Base-by-base conservation (phyloP, 2,113 vertebrate genomes). In the Erythrocercus mccallii region DNA sequence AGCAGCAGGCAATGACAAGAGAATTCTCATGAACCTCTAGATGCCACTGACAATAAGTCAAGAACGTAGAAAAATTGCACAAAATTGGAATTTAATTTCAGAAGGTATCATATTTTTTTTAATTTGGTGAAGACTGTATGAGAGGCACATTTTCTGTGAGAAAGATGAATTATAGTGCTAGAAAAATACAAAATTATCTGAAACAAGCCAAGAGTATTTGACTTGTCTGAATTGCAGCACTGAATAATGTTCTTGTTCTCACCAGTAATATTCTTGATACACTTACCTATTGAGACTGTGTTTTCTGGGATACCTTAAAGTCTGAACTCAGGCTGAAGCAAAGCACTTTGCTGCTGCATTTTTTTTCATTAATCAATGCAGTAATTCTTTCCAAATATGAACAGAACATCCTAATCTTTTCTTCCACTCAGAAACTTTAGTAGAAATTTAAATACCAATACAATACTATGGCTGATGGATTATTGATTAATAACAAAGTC, bases 401-500 rank as follows among this genome's bases (percentile, higher is more conserved):
- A 42, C 14, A 50, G 38, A 78, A 40, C 9, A 66, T 70, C 8
- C 21, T 3, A 73, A 42, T 47, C 8, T 92, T 91, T 88, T 57
- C 13, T 53, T 79, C 30, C 1, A n/a, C 70, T 78, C 19, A 70
- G 40, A 69, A 90, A 79, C 51, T 82, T 60, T 47, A 87, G 30
- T 62, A 83, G 57, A 79, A 73, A 79, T 73, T 69, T 86, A 83
- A 90, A 79, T 93, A 86, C 76, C 45, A 62, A 17, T 91, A 70
- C 35, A 62, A 44, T 56, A 51, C 15, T 7, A 7, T n/a, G 42
- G 69, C 47, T 94, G 93, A 91, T 95, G 72, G 68, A 51, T 88
- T 97, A 95, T 95, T 94, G 94, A 95, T 94, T 93, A 60, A 61
- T 92, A 90, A 81, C 35, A 27, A 72, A 69, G 30, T 70, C 83